phyloP scores from a whole-genome alignment of 2,113 vertebrate genomes.

The Harpagus bidentatus region DNA sequence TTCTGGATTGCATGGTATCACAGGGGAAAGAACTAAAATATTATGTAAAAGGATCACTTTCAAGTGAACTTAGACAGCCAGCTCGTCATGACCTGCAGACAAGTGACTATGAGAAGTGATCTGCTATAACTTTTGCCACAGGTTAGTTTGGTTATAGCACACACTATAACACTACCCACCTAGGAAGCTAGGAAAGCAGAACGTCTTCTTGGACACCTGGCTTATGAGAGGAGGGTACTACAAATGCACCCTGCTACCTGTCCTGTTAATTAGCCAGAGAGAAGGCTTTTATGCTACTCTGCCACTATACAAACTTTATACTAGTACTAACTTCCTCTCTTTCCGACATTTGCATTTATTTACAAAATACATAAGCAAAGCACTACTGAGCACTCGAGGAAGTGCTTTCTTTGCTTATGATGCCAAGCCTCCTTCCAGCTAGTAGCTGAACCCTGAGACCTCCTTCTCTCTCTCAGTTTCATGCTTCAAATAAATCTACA shows the following conservation, averaged over 20 bases:
- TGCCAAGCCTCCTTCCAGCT: neutral
- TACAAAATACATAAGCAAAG: neutral
- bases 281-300: neutral
- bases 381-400: neutral
- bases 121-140: neutral
- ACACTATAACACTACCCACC: neutral
- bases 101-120: neutral
- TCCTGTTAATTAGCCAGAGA: neutral
- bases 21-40: neutral
- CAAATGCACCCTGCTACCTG: neutral
- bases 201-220: neutral
- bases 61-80: neutral
- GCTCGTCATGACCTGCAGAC: neutral
- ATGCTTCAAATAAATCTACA: neutral
- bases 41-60: neutral
- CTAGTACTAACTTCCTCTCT: neutral
- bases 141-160: neutral
- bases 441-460: neutral
- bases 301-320: neutral
- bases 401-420: neutral
- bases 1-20: neutral
- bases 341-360: neutral
- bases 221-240: rapidly evolving
- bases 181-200: neutral
- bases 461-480: neutral